A percentile compares a stretch with the other conserved stretches of the same genome.
Conservation (phyloP, 37 sponge, comb jelly and placozoan species). For the Oopsacas minuta region DNA sequence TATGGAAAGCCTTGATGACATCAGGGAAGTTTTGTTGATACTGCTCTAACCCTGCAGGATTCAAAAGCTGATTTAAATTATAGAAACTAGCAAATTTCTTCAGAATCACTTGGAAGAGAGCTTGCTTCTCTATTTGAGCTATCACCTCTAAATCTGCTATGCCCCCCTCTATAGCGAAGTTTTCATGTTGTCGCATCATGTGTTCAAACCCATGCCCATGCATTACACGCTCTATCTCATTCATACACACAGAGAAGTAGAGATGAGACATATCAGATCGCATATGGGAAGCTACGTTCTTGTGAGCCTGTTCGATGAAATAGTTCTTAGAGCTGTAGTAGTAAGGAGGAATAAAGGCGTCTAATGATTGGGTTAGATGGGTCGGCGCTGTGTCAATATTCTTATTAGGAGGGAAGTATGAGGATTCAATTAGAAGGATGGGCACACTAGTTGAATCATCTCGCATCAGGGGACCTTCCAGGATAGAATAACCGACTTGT, state of each 20-base stretch:
- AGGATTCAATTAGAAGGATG: not conserved
- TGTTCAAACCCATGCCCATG: not conserved
- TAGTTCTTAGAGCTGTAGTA: not conserved
- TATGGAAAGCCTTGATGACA: not conserved
- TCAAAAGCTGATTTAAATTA: not conserved
- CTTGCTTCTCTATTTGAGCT: constrained; percentile 14
- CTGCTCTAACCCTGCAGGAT: not conserved
- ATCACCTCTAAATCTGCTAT: not conserved
- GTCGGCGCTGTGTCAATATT: not conserved
- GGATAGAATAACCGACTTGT: not conserved
- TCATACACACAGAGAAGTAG: not conserved
- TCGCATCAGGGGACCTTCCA: not conserved
- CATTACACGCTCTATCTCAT: not conserved
- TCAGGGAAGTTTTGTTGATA: not conserved
- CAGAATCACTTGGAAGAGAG: not conserved
- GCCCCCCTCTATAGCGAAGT: not conserved
- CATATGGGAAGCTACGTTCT: not conserved
- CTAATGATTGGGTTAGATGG: not conserved
- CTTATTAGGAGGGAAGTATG: not conserved
- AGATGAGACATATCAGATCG: not conserved
- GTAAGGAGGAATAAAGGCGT: not conserved
- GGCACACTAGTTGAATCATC: not conserved
- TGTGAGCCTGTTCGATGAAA: not conserved
- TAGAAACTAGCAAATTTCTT: not conserved
- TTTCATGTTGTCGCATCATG: not conserved